Base-by-base conservation (phyloP, 2,888 invertebrate species). In the Limnephilus lunatus region DNA sequence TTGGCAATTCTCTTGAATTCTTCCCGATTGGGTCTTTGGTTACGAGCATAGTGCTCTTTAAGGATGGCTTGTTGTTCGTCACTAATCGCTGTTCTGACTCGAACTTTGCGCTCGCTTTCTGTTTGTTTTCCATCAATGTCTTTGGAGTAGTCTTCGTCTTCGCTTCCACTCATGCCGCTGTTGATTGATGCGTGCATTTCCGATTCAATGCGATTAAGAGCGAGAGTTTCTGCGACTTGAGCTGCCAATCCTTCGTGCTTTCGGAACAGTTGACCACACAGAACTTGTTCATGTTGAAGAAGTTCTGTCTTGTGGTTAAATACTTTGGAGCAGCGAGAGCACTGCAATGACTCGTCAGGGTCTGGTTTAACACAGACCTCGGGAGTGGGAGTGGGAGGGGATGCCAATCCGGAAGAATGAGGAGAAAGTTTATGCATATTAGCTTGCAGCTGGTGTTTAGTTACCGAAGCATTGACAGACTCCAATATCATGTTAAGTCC, bases 11-110 rank as follows among this genome's bases (percentile, higher is more conserved):
- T 97, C 90, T 98, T 97, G 94, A 99, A 97, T 95, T 99, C 99
- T 94, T 99, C 99, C 89, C 99, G 98, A 94, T 98, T 98, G 2
- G 99, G 99, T 93, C 99, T 97, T 14, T 99, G 98, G 95, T 99
- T 99, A 32, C 97, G 95, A 89, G 98, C 97, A 95, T 99, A 99
- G 95, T 99, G 98, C 93, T 98, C 97, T 95, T 98, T 98, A 90
- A 99, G 96, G 91, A 99, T 97, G 85, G 97, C 97, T 94, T 99
- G 97, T 95, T 99, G 99, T 94, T 99, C 99, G 94, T 99, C 99
- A 85, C 98, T 98, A 93, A 99, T 98, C 93, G 99, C 97, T 12
- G 99, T 99, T 92, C 99, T 97, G 1, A 99, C 99, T 94, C 99
- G 97, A 25, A 98, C 98, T 95, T 98, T 98, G 93, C 98, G 97